These are phyloP conservation scores for Xenopus petersii DNA, from an alignment of 2,797 vertebrate genomes.

Conservation along the genomic window DNA sequence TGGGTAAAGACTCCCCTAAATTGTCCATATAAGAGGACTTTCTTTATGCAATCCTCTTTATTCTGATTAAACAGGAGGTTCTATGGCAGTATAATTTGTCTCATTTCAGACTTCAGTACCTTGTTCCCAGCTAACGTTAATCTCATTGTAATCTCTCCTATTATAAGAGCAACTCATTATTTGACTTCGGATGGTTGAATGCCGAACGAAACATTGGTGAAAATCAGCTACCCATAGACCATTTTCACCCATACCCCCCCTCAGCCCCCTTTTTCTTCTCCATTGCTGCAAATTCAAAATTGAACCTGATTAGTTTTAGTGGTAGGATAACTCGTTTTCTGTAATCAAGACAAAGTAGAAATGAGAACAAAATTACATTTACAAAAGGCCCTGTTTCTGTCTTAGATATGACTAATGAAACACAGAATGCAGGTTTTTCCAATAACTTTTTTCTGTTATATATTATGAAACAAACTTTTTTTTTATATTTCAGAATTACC, in stretches of 20 bases:
- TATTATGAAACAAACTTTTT: no score
- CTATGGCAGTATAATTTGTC: constrained; percentile 50
- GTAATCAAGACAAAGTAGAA: constrained; percentile 41
- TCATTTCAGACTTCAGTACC: constrained; percentile 50
- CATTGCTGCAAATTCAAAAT: constrained; percentile 29
- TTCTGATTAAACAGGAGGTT: constrained; percentile 48
- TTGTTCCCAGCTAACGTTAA: constrained; percentile 47
- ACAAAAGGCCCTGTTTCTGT: constrained; percentile 21
- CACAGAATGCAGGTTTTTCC: constrained; percentile 15
- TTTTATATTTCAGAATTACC: no score
- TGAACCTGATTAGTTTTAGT: constrained; percentile 44
- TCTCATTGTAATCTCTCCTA: constrained; percentile 48
- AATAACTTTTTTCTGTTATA: constrained; percentile 10
- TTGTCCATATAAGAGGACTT: constrained; percentile 44
- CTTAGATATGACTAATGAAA: constrained; percentile 32
- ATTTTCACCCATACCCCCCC: constrained; percentile 38
- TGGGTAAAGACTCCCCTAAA: constrained; percentile 41
- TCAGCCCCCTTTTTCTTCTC: constrained; percentile 17
- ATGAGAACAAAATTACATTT: constrained; percentile 30
- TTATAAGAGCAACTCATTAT: constrained; percentile 50
- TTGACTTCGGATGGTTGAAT: constrained; percentile 50
- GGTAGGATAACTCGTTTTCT: constrained; percentile 39
- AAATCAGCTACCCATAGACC: constrained; percentile 47
- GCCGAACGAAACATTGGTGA: constrained; percentile 48
- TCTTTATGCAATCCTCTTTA: constrained; percentile 45